Evolutionary conservation across 2,797 vertebrate species (phyloP).

Genomic region (Sebastes kiyomatsui): DNA sequence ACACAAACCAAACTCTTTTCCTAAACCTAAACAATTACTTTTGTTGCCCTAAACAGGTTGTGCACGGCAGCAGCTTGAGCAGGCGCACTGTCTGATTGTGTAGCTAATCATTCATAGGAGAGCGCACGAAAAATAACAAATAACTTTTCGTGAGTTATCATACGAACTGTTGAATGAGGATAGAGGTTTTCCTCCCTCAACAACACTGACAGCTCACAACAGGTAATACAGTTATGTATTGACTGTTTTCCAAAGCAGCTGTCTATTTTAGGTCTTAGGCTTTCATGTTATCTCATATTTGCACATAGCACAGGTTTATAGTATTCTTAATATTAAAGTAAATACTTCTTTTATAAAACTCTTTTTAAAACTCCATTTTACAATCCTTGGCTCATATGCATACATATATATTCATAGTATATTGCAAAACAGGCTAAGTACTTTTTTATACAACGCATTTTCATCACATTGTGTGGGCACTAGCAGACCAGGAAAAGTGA

Average conservation of each 20-base stretch:
- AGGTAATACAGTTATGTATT: neutral
- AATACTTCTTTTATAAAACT: neutral
- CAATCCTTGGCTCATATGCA: neutral
- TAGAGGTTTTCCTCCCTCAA: neutral
- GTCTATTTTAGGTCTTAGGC: neutral
- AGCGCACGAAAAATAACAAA: neutral
- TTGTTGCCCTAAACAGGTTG: neutral
- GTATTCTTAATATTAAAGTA: neutral
- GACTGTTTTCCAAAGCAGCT: neutral
- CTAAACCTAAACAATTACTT: neutral
- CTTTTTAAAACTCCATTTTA: neutral
- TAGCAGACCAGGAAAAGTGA: neutral
- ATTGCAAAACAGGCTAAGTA: neutral
- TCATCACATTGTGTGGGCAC: neutral
- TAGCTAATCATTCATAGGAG: neutral
- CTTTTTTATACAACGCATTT: neutral
- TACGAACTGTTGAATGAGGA: too few species aligned
- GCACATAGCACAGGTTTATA: neutral
- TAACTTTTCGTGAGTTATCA: neutral
- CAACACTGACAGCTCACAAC: too few species aligned
- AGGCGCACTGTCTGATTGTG: neutral
- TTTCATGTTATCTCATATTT: neutral
- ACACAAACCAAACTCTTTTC: neutral
- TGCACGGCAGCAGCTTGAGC: neutral
- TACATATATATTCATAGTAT: neutral